Conservation (phyloP, 1,140 invertebrate genomes). For the Polypedilum pembai region DNA sequence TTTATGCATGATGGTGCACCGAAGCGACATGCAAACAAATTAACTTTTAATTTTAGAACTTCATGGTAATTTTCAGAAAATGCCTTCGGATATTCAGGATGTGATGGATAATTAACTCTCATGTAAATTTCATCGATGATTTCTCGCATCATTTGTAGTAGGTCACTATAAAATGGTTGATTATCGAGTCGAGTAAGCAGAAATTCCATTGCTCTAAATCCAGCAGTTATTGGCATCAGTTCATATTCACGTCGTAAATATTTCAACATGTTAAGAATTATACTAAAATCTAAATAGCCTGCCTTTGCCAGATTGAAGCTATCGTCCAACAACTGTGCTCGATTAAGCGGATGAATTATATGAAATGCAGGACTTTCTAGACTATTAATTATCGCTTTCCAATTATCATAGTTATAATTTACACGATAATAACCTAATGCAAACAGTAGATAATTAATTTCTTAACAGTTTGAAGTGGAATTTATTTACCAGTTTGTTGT, state of each 20-base stretch:
- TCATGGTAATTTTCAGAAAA: background rate
- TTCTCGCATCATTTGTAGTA: background rate
- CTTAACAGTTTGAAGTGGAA: background rate
- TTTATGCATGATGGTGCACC: background rate
- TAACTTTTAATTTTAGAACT: background rate
- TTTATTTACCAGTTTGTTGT: conserved; percentile 54
- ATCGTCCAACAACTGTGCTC: conserved; percentile 55
- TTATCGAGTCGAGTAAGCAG: background rate
- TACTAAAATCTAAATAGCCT: conserved; percentile 38
- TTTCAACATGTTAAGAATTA: conserved; percentile 45
- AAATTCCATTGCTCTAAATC: background rate
- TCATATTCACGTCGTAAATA: conserved; percentile 51
- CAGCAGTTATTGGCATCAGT: conserved; percentile 50
- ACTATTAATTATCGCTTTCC: conserved; percentile 46
- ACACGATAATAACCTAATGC: conserved; percentile 47
- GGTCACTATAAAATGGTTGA: background rate
- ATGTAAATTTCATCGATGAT: background rate
- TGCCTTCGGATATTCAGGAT: background rate
- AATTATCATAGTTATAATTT: conserved; percentile 50
- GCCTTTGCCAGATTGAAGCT: conserved; percentile 45
- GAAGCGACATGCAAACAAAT: conserved; percentile 15
- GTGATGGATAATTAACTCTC: conserved; percentile 2
- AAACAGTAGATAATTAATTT: background rate
- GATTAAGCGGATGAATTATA: conserved; percentile 50
- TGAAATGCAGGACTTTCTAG: conserved; percentile 42